Base-by-base conservation (phyloP, 37 sponge, comb jelly and placozoan genomes). In the Chondrosia reniformis region DNA sequence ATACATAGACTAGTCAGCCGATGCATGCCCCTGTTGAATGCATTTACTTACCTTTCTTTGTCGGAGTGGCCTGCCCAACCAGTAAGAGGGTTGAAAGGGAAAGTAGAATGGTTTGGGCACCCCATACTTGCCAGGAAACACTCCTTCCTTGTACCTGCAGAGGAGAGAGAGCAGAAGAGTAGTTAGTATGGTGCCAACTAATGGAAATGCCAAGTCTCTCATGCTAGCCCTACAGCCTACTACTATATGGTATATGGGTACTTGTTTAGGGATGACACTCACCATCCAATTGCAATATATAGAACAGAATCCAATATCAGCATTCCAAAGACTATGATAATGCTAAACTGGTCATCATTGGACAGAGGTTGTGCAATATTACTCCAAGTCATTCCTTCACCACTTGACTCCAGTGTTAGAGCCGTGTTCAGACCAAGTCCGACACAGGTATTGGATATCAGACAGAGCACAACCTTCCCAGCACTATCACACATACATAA, bases 81-180 rank as follows among this genome's bases (percentile, higher is more conserved):
- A 92, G 76, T 89, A 92, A 19, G 89, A 87, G 6, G 85, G 92
- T 8, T 83, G 85, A 36, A 86, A 80, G 31, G 79, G 81, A 88
- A 94, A 94, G 79, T 90, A 90, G 82, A 85, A 85, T 80, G 88
- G 92, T 65, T 88, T 89, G n/a, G 90, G 90, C 33, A 96, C 81
- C 0, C 97, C 97, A 81, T 89, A 96, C 33, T 85, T 66, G 1
- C 97, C 97, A 24, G 97, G 97, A 81, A 88, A 91, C 54, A 96
- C 91, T 41, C 81, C 90, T 74, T 96, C 90, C 7, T 92, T 75
- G 67, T 96, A 96, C 95, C 95, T 94, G 65, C 37, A 34, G 36
- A 17, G 45, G 32, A 34, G 27, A 55, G 31, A 0, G 21, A 33
- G 8, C 24, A 2, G 33, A 78, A 4, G 22, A 17, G 41, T 25